Percentiles rank a stretch among this genome's conserved stretches.
phyloP scores from a whole-genome alignment of 2,797 vertebrate species.

The Pterois miles region DNA sequence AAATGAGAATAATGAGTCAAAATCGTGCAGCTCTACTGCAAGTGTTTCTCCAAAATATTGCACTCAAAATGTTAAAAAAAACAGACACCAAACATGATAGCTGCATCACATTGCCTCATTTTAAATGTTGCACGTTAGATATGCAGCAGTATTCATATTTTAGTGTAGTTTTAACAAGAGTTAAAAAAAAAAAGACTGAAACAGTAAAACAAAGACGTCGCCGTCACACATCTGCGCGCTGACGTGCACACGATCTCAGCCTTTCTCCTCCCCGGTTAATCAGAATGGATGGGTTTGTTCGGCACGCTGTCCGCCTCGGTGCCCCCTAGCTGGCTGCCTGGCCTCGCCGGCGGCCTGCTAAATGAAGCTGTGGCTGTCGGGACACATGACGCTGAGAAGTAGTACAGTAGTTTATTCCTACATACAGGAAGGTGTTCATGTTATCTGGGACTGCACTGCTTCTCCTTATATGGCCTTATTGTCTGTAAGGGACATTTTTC shows the following conservation, averaged over 20 bases:
- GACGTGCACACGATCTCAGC: constrained; percentile 1
- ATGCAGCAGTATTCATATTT: neutral
- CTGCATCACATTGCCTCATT: neutral
- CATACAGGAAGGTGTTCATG: neutral
- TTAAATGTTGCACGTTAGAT: neutral
- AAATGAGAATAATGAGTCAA: too few species aligned
- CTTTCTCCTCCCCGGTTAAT: constrained; percentile 84
- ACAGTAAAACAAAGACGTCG: neutral
- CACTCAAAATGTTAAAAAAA: neutral
- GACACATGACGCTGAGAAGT: constrained; percentile 11
- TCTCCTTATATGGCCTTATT: neutral
- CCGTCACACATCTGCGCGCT: neutral
- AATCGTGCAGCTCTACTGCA: too few species aligned
- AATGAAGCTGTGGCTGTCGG: constrained; percentile 85
- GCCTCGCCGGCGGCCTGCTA: constrained; percentile 83
- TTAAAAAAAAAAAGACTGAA: neutral
- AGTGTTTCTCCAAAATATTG: neutral
- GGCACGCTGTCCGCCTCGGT: constrained; percentile 56
- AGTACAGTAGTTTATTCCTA: constrained; percentile 1
- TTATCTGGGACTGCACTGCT: too few species aligned
- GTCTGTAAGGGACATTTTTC: neutral
- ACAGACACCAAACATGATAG: too few species aligned
- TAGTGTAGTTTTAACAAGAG: neutral
- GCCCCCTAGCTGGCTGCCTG: constrained; percentile 42
- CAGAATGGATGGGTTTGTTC: constrained; percentile 95